Evolutionary conservation across 2,797 vertebrate genomes (phyloP).

Genomic region (Microcaecilia unicolor): DNA sequence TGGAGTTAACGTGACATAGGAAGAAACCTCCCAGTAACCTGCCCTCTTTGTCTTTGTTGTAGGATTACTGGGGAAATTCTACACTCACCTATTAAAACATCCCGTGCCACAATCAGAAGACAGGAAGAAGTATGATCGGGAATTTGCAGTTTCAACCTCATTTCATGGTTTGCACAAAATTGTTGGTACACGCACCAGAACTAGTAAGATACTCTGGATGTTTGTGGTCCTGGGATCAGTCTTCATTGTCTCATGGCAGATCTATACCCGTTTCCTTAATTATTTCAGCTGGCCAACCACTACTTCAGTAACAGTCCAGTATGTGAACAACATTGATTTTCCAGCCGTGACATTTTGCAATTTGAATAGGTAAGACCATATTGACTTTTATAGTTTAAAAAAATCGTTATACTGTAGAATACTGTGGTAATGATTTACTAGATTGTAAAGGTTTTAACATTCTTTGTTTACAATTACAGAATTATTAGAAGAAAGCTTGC

Average conservation of each 20-base stretch:
- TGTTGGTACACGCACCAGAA: conserved; percentile 23
- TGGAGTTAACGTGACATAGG: not conserved
- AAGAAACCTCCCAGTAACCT: not conserved
- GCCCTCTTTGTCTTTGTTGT: not conserved
- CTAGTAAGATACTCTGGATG: conserved; percentile 41
- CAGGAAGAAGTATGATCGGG: conserved; percentile 34
- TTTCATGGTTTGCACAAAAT: conserved; percentile 53
- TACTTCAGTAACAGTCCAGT: conserved; percentile 47
- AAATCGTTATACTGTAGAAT: too few relatives aligned
- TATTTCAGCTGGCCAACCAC: conserved; percentile 61
- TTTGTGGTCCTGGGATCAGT: conserved; percentile 33
- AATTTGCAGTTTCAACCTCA: conserved; percentile 52
- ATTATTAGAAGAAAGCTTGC: too few relatives aligned
- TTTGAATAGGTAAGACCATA: conserved; percentile 54
- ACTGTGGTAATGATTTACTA: too few relatives aligned
- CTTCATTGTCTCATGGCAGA: conserved; percentile 33
- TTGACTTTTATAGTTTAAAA: not conserved
- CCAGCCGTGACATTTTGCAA: conserved; percentile 61
- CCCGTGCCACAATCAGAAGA: conserved; percentile 27
- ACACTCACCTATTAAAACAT: conserved; percentile 32
- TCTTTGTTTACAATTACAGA: too few relatives aligned
- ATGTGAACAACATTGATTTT: conserved; percentile 50
- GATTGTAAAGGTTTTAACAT: too few relatives aligned
- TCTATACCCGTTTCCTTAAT: conserved; percentile 39
- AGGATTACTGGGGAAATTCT: conserved; percentile 46